Evolutionary conservation across 2,113 vertebrate species (phyloP), one percentile per base, ranked within the genome.

Genomic region (Cyphomyrus discorhynchus): DNA sequence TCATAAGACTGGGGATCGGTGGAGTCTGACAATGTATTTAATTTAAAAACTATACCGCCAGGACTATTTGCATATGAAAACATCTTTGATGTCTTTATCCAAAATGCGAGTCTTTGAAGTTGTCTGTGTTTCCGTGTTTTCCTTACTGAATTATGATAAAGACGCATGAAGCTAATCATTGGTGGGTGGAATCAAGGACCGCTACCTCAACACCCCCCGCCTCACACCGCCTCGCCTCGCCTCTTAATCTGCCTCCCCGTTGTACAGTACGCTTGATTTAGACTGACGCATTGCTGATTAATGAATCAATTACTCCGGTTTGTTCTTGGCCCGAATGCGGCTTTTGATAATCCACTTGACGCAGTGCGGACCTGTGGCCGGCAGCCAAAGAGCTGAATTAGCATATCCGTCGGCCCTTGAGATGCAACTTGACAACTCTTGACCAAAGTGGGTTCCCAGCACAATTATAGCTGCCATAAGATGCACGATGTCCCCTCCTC

Each of bases 21-120:
- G n/a, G 8, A 27, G 88, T 46, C 77, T 62, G 88, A 39, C 50
- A 52, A 53, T 3, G 50, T 62, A 39, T 58, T 83, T 89, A 42
- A 53, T 83, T 89, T 89, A 45, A 89, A 82, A 89, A 84, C 52
- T 85, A 84, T 83, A 83, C 27, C 35, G 10, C 49, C 10, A 45
- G 19, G 49, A 19, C 21, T 10, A 58, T 84, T 84, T 84, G 88
- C 88, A 89, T 89, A 89, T 84, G 80, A 84, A 89, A 84, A 83
- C 19, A 1, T 42, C 80, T 89, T 89, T 89, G 88, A 89, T 89
- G 88, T 89, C 88, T 89, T 89, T 84, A 89, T 89, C 52, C 3
- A 15, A 58, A 47, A 5, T 62, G 77, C 39, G 0, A 0, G 80
- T 80, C 88, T 89, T 89, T 89, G 88, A 89, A 89, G 88, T 80